Evolutionary conservation across 2,888 invertebrate genomes (phyloP), one percentile per base, ranked within the genome.

Genomic region (Cepaea hortensis): DNA sequence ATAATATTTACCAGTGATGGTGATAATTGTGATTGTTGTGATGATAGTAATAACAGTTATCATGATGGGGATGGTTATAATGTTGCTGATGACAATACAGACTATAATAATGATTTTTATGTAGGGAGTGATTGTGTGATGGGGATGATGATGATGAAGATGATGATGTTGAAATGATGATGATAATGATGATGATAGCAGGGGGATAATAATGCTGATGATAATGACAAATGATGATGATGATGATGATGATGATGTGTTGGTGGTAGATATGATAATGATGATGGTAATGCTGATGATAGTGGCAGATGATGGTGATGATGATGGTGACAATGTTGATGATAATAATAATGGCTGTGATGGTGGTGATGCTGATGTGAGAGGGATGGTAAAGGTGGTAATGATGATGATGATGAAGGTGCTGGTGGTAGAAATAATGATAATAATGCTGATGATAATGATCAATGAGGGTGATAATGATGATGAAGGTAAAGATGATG

Each of bases 311-410:
- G 62, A 55, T 80, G 62, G 23, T 80, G 62, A 55, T 80, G n/a
- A 55, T 80, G 62, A 61, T 80, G 62, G 46, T 80, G 62, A 55
- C 55, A n/a, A 61, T 80, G 62, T 20, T 80, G 62, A 61, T 80
- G 62, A 20, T 80, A 23, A n/a, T 70, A n/a, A 70, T 70, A 15
- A 62, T 48, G 70, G n/a, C n/a, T 18, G n/a, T 70, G 70, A 70
- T 70, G 70, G 7, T 70, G 70, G 20, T 70, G 70, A 18, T 20
- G 70, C 15, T 70, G 70, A 70, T 70, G 70, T 20, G 15, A n/a
- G n/a, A 20, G 70, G n/a, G 50, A 61, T n/a, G 50, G 80, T n/a
- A 55, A 61, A 55, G 15, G 70, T 20, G 15, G 55, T 80, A 23
- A 61, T 80, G 80, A 55, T 80, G 61, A 61, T 80, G 62, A 55